phyloP scores from a whole-genome alignment of 2,888 invertebrate genomes.

The Nomada ferruginata region DNA sequence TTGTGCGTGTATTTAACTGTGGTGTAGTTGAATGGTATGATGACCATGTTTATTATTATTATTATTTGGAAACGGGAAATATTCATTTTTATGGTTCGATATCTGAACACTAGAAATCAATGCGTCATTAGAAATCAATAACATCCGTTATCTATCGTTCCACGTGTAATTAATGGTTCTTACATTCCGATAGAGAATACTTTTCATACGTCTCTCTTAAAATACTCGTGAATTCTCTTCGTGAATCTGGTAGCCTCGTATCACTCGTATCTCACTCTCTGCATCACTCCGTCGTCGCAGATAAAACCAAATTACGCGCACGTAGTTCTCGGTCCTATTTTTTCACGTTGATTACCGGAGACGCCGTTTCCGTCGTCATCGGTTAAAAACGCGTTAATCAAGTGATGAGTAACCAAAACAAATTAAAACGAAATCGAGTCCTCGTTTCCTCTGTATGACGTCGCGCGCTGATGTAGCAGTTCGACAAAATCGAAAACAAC shows the following conservation, averaged over 20 bases:
- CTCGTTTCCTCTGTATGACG: neutral
- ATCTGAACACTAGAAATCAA: no score
- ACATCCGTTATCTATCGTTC: no score
- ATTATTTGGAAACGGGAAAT: no score
- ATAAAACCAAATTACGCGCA: neutral
- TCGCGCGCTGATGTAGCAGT: neutral
- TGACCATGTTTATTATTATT: neutral
- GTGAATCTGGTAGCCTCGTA: no score
- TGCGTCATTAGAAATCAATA: no score
- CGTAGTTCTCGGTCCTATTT: neutral
- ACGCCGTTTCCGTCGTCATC: neutral
- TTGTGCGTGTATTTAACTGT: no score
- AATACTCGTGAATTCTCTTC: no score
- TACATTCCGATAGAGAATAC: no score
- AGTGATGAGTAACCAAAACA: neutral
- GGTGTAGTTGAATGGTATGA: no score
- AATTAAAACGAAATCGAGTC: neutral
- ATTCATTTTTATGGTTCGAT: no score
- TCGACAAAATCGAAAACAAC: neutral
- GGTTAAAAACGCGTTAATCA: neutral
- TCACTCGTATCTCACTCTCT: neutral
- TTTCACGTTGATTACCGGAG: neutral
- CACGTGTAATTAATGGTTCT: no score
- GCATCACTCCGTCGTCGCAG: neutral
- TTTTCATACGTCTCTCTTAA: neutral